Conservation (phyloP, 2,113 vertebrate genomes). For the Malurus alboscapulatus region DNA sequence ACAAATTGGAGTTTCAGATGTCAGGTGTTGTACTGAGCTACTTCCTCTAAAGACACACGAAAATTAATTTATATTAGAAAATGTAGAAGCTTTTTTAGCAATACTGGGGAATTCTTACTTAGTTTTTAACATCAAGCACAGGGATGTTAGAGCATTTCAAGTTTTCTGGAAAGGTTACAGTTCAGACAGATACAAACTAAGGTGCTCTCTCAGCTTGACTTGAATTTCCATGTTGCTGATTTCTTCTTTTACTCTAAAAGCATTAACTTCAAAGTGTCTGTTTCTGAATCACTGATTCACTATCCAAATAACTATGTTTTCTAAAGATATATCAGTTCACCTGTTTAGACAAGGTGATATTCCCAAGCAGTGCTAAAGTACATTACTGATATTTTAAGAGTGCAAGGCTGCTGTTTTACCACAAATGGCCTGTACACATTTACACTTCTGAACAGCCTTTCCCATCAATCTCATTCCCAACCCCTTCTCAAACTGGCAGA, state of each 20-base stretch:
- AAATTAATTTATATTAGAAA: neutral
- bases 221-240: neutral
- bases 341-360: neutral
- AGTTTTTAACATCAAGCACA: neutral
- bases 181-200: neutral
- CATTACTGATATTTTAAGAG: neutral
- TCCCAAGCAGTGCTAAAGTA: neutral
- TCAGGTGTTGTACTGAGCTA: neutral
- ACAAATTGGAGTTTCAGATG: neutral
- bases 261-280: neutral
- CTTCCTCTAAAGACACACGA: neutral
- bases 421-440: neutral
- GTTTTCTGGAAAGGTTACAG: neutral
- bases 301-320: neutral
- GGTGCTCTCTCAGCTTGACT: neutral
- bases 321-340: neutral
- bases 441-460: neutral
- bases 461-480: neutral
- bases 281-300: neutral
- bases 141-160: neutral
- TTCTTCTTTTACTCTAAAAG: neutral
- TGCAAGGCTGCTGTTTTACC: neutral
- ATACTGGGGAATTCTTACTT: neutral
- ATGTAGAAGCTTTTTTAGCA: neutral
- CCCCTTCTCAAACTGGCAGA: neutral